These are phyloP conservation scores for Zophobas atratus DNA, from an alignment of 1,140 invertebrate species.

Conservation along the genomic window DNA sequence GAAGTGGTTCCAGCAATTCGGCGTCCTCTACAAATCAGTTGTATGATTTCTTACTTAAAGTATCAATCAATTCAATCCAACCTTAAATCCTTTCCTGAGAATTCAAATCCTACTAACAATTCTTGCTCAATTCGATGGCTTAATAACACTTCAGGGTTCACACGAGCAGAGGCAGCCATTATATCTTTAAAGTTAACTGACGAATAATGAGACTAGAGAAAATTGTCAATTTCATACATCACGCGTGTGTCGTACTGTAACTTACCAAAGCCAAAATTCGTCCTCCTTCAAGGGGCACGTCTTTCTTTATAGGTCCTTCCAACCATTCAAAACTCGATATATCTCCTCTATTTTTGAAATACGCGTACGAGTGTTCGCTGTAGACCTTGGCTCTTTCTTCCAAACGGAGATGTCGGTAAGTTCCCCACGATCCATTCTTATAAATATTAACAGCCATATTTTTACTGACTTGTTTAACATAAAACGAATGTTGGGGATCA, in stretches of 20 bases:
- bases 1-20: constrained; percentile 81
- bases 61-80: constrained; percentile 76
- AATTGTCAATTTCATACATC: not conserved
- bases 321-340: constrained; percentile 57
- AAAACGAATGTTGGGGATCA: too few species aligned
- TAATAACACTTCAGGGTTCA: constrained; percentile 69
- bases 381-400: not conserved
- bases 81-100: constrained; percentile 70
- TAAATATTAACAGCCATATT: not conserved
- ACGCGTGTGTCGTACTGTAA: not conserved
- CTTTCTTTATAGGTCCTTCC: not conserved
- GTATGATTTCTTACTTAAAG: constrained; percentile 69
- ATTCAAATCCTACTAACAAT: constrained; percentile 83
- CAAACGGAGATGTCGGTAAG: not conserved
- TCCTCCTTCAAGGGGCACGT: not conserved
- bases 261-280: not conserved
- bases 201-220: constrained; percentile 73
- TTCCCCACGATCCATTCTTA: too few species aligned
- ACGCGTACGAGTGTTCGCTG: not conserved
- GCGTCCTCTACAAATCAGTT: constrained; percentile 81
- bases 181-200: constrained; percentile 85
- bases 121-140: constrained; percentile 74
- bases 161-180: constrained; percentile 83
- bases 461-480: not conserved
- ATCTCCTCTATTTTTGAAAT: constrained; percentile 64